Percentiles rank a stretch among this genome's conserved stretches.
Evolutionary conservation across 2,113 vertebrate species (phyloP).

Genomic region (Epinephelus fuscoguttatus): DNA sequence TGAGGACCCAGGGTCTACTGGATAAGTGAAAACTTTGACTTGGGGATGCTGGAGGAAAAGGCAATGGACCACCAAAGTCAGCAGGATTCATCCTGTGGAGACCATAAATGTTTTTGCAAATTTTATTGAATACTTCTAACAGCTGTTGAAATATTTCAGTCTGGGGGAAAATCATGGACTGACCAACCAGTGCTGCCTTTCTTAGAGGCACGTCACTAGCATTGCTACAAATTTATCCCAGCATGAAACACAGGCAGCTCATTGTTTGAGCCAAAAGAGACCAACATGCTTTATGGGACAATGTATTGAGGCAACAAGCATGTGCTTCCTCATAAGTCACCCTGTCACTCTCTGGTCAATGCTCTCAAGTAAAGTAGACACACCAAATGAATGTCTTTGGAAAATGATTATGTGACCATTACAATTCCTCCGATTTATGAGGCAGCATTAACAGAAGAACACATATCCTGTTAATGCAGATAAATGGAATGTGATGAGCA

Average conservation of each 20-base stretch:
- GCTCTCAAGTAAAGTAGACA: neutral
- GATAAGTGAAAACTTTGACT: neutral
- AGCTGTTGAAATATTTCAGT: slow-evolving; percentile 3
- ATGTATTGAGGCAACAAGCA: neutral
- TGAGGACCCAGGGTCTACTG: neutral
- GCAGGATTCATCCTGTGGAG: neutral
- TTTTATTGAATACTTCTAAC: neutral
- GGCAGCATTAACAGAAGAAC: slow-evolving; percentile 28
- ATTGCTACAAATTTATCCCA: neutral
- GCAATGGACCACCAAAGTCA: neutral
- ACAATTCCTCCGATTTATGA: slow-evolving; percentile 30
- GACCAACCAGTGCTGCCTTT: neutral
- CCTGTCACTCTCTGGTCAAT: neutral
- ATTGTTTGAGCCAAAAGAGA: neutral
- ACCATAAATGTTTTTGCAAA: slow-evolving; percentile 3
- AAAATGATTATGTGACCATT: slow-evolving; percentile 31
- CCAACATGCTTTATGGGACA: slow-evolving; percentile 16
- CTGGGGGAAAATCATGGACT: neutral
- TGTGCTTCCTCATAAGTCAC: slow-evolving; percentile 8
- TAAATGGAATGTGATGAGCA: slow-evolving; percentile 66
- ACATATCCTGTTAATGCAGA: slow-evolving; percentile 40
- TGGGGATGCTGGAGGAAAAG: neutral
- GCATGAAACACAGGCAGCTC: neutral
- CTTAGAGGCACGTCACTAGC: neutral
- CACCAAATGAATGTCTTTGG: slow-evolving; percentile 3